A percentile compares a stretch with the other conserved stretches of the same genome.
Evolutionary conservation across 1,140 invertebrate genomes (phyloP).

Genomic region (Vollenhovia emeryi): DNA sequence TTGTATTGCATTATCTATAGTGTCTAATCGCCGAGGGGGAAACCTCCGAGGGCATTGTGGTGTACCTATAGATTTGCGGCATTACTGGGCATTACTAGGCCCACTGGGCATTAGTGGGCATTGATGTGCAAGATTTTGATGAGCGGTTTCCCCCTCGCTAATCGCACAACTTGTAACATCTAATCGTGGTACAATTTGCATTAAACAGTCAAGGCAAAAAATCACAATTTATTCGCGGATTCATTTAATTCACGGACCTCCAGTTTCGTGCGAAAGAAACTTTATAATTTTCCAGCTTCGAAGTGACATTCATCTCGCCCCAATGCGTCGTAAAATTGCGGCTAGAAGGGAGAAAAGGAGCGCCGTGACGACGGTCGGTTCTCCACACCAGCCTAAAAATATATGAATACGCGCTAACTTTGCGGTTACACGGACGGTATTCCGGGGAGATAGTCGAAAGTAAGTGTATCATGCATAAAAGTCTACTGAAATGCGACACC

Average conservation of each 20-base stretch:
- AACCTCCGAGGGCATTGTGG: too few species aligned
- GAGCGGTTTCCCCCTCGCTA: too few species aligned
- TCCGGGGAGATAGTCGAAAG: background rate
- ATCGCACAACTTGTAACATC: background rate
- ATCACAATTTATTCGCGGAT: background rate
- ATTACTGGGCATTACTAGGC: too few species aligned
- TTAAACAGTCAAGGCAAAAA: background rate
- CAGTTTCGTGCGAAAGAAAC: background rate
- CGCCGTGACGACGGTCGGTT: background rate
- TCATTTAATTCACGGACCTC: background rate
- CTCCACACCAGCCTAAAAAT: background rate
- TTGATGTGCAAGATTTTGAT: too few species aligned
- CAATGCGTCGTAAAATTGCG: background rate
- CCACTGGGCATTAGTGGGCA: too few species aligned
- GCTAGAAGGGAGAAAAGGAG: background rate
- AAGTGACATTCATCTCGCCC: background rate
- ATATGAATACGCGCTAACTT: conserved; percentile 39
- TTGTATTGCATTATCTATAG: background rate
- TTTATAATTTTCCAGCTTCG: background rate
- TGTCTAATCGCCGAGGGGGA: background rate
- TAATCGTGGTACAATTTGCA: background rate
- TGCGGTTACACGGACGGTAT: background rate
- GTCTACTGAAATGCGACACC: conserved; percentile 66
- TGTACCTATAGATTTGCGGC: too few species aligned
- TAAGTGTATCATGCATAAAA: conserved; percentile 62